These are phyloP conservation scores for Catocala nupta DNA, from an alignment of 2,888 invertebrate genomes.

Conservation along the genomic window DNA sequence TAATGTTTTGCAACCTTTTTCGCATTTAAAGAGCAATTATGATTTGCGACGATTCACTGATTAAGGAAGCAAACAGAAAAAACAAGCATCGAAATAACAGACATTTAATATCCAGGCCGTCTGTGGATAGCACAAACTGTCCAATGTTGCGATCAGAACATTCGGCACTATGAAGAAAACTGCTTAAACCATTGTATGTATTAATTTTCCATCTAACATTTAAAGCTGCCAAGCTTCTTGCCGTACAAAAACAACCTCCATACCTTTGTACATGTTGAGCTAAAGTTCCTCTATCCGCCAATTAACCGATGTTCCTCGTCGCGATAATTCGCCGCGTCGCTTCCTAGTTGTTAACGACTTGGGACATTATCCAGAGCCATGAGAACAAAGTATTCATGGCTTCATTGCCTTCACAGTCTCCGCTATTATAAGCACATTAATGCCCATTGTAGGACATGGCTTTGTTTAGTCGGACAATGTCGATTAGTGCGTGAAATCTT, in stretches of 20 bases:
- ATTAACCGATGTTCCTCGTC: constrained; percentile 49
- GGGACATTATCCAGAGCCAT: constrained; percentile 49
- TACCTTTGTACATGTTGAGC: constrained; percentile 1
- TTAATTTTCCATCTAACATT: no score
- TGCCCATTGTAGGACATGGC: constrained; percentile 23
- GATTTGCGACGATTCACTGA: no score
- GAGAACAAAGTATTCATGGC: constrained; percentile 46
- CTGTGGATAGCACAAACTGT: no score
- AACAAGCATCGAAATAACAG: no score
- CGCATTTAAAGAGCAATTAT: no score
- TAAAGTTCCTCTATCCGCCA: constrained; percentile 56
- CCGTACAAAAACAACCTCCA: constrained; percentile 3
- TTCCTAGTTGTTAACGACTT: constrained; percentile 61
- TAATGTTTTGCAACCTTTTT: no score
- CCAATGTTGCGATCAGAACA: no score
- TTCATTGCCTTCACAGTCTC: constrained; percentile 41
- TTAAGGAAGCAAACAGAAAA: no score
- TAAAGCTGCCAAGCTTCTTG: not conserved
- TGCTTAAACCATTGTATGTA: no score
- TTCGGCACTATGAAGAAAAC: no score
- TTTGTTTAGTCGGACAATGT: constrained; percentile 26
- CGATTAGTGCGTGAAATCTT: constrained; percentile 16
- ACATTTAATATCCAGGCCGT: no score
- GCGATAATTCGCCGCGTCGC: constrained; percentile 53
- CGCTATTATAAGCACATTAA: constrained; percentile 54